A percentile compares a stretch with the other conserved stretches of the same genome.
Evolutionary conservation across 2,113 vertebrate genomes (phyloP).

Genomic region (Hyperopisus bebe): DNA sequence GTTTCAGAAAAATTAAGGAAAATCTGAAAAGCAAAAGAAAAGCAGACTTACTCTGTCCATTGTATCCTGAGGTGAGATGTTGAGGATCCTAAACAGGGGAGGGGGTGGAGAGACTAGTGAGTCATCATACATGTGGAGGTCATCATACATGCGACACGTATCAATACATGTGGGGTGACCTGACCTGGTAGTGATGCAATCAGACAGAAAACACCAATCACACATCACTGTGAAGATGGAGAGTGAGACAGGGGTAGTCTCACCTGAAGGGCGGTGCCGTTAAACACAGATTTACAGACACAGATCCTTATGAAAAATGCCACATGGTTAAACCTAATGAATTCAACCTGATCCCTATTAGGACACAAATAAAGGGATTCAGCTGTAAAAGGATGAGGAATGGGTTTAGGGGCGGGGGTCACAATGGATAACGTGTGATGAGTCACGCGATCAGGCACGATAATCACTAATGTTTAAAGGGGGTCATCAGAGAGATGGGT

Average conservation of each 20-base stretch:
- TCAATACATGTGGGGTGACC: conserved; percentile 36
- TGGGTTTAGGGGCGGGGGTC: not conserved
- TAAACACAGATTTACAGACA: conserved; percentile 36
- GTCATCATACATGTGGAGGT: conserved; percentile 20
- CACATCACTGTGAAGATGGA: conserved; percentile 26
- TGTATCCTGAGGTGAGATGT: conserved; percentile 86
- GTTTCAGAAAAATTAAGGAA: conserved; percentile 23
- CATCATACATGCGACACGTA: not conserved
- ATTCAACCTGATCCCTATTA: conserved; percentile 34
- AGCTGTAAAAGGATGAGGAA: conserved; percentile 18
- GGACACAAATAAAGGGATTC: conserved; percentile 31
- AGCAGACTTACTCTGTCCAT: conserved; percentile 81
- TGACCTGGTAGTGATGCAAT: conserved; percentile 52
- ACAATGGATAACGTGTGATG: not conserved
- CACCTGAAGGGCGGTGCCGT: conserved; percentile 12
- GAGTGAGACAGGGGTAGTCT: conserved; percentile 10
- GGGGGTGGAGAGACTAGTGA: conserved; percentile 37
- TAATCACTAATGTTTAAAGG: not conserved
- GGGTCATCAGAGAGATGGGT: not conserved
- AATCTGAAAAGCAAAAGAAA: conserved; percentile 24
- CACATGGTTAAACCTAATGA: conserved; percentile 30
- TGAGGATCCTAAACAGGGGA: conserved; percentile 75
- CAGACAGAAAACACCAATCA: conserved; percentile 39
- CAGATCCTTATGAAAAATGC: conserved; percentile 34
- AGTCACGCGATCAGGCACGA: not conserved